Base-by-base conservation (phyloP, 2,888 invertebrate genomes). In the Steromphala cineraria region DNA sequence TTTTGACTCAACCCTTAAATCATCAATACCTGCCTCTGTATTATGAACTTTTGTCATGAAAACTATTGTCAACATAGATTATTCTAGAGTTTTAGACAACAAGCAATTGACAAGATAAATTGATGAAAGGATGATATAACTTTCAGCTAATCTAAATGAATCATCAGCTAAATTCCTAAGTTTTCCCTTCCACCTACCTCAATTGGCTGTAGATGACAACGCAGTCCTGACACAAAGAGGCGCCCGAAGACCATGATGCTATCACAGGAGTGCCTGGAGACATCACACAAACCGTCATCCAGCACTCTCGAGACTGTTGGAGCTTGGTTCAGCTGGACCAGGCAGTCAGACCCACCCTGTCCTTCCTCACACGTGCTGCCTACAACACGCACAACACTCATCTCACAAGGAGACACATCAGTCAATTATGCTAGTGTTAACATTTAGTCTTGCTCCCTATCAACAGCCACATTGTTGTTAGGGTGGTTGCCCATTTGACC, bases 241-340 rank as follows among this genome's bases (percentile, higher is more conserved):
- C 80, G 82, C 2, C 88, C 88, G 67, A 81, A 84, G 0, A 86
- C 71, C 10, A 28, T 24, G 8, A 87, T 67, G 10, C 67, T 52
- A 21, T 83, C 75, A 83, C 88, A 88, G 0, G 10, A n/a, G 8
- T 78, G 80, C 0, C 78, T 67, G n/a, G 80, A 46, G 24, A 85
- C 76, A 67, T 88, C 86, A 86, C 87, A 88, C 4, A 88, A 76
- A n/a, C 85, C 86, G 53, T 78, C 46, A 53, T 82, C 81, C 21
- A 24, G 31, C 5, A 86, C 67, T 15, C 77, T 55, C 52, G 80
- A 81, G 8, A 87, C 62, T 10, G 52, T 76, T 5, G 86, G 87
- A 8, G 85, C 31, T 8, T 71, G 15, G 36, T 80, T n/a, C 3
- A 81, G 62, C 10, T 80, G 17, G 2, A 87, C 55, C 10, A 83